Percentiles rank a stretch among this genome's conserved stretches.
Conservation (phyloP, 1,140 invertebrate genomes). For the Argopecten irradians region DNA sequence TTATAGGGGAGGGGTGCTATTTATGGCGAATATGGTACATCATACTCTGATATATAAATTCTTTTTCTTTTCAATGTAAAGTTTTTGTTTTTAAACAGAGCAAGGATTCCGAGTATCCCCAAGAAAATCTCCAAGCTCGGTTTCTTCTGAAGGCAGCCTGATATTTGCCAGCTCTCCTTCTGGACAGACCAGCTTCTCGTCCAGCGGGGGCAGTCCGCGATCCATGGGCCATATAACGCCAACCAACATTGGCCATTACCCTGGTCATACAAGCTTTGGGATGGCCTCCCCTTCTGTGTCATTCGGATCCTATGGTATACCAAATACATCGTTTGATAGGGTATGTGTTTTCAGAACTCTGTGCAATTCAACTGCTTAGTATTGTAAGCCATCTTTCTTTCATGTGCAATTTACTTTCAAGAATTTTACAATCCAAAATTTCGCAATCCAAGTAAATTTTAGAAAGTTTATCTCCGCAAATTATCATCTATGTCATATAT, state of each 20-base stretch:
- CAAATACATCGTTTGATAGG: background rate
- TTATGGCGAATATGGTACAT: too few species aligned
- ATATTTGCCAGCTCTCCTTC: background rate
- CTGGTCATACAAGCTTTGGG: background rate
- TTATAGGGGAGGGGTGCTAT: too few species aligned
- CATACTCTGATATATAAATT: too few species aligned
- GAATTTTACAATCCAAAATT: too few species aligned
- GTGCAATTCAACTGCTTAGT: too few species aligned
- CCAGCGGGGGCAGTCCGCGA: background rate
- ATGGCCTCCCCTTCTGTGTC: background rate
- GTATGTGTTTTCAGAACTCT: background rate
- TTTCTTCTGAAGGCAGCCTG: constrained; percentile 4
- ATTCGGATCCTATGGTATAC: background rate
- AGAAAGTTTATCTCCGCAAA: too few species aligned
- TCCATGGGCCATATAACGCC: background rate
- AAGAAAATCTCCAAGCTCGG: background rate
- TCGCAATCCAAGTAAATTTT: too few species aligned
- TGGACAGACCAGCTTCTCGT: background rate
- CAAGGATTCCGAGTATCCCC: background rate
- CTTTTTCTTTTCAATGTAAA: too few species aligned
- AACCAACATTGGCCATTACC: background rate
- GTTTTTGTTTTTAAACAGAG: background rate
- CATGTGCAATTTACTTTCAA: too few species aligned
- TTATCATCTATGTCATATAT: too few species aligned
- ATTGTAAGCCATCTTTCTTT: too few species aligned